phyloP scores from a whole-genome alignment of 2,797 vertebrate genomes.

The Dromococcyx pavoninus region DNA sequence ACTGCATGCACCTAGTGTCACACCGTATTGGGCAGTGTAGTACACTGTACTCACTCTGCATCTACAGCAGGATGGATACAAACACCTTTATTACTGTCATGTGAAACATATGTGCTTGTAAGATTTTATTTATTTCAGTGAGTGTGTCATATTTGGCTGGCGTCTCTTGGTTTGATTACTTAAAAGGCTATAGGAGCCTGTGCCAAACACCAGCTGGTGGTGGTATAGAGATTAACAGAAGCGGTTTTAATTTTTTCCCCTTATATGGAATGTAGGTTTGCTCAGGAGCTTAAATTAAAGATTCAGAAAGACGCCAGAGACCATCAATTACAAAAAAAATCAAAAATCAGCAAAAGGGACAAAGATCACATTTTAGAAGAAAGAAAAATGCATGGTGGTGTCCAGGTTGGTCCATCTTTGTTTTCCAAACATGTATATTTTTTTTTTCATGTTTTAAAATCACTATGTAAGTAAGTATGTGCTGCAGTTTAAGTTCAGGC shows the following conservation, averaged over 20 bases:
- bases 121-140: neutral
- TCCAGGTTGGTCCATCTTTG: conserved; percentile 67
- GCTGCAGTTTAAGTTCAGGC: neutral
- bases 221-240: neutral
- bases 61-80: neutral
- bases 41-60: neutral
- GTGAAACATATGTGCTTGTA: neutral
- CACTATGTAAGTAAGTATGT: accelerated
- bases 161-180: neutral
- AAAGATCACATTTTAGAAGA: conserved; percentile 72
- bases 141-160: neutral
- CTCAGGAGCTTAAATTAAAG: conserved; percentile 83
- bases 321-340: conserved; percentile 70
- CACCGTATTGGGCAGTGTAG: neutral
- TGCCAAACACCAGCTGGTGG: neutral
- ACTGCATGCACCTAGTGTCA: accelerated
- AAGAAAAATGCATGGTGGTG: conserved; percentile 59
- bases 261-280: conserved; percentile 72
- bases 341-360: conserved; percentile 71
- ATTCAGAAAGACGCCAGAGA: conserved; percentile 76
- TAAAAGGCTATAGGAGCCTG: neutral
- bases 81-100: neutral
- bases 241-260: neutral
- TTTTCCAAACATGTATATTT: neutral
- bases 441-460: neutral